Conservation (phyloP, 2,113 vertebrate species). For the Ptilorrhoa leucosticta region DNA sequence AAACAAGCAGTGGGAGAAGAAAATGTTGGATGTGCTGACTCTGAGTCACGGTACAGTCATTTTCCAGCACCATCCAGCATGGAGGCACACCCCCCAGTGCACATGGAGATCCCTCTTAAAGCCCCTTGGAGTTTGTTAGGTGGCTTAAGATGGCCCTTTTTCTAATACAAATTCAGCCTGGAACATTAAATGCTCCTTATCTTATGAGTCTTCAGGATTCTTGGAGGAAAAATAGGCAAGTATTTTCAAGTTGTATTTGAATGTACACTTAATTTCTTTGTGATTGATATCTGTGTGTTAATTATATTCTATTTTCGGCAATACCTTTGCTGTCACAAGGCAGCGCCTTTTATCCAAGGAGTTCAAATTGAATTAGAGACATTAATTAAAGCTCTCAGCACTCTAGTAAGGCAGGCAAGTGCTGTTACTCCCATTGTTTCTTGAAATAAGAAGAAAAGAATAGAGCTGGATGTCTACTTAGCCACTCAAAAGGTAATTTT, state of each 20-base stretch:
- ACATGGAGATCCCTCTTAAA: neutral
- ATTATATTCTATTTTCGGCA: slow-evolving; percentile 66
- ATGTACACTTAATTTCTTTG: slow-evolving; percentile 56
- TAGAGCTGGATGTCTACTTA: slow-evolving; percentile 50
- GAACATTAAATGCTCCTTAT: neutral
- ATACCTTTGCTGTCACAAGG: slow-evolving; percentile 59
- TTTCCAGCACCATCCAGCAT: neutral
- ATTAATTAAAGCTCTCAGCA: slow-evolving; percentile 65
- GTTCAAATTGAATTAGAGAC: slow-evolving; percentile 65
- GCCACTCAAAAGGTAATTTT: slow-evolving; percentile 52
- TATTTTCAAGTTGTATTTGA: slow-evolving; percentile 55
- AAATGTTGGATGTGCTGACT: neutral
- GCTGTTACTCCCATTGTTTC: slow-evolving; percentile 52
- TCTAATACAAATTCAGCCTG: neutral
- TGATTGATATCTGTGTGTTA: slow-evolving; percentile 65
- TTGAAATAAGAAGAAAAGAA: slow-evolving; percentile 59
- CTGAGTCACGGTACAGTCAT: neutral
- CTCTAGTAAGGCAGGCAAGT: slow-evolving; percentile 56
- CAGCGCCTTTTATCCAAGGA: slow-evolving; percentile 59
- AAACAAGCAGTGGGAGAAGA: neutral
- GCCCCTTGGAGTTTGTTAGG: neutral
- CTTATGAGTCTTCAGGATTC: slow-evolving; percentile 20
- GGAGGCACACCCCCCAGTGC: neutral
- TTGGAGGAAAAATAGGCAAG: slow-evolving; percentile 40
- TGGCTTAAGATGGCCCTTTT: neutral